phyloP scores from a whole-genome alignment of 2,888 invertebrate genomes.

The Drosophila emarginata region DNA sequence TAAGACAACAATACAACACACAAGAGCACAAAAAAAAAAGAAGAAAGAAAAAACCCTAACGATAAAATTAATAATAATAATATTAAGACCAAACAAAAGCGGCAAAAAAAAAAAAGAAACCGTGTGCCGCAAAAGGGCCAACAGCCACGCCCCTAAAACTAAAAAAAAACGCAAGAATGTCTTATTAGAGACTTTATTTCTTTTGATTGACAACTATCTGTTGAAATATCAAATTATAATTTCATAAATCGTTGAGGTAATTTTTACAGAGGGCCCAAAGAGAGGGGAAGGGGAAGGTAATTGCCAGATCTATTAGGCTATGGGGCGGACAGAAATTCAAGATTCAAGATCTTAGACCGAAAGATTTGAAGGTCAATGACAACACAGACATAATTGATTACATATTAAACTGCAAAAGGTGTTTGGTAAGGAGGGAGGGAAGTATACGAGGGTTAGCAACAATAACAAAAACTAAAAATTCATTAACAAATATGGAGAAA shows the following conservation, averaged over 20 bases:
- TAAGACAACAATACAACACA: slow-evolving; percentile 21
- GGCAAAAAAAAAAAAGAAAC: slow-evolving; percentile 18
- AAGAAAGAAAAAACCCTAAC: slow-evolving; percentile 43
- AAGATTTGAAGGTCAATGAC: slow-evolving; percentile 75
- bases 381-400: slow-evolving; percentile 66
- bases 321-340: slow-evolving; percentile 45
- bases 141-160: slow-evolving; percentile 29
- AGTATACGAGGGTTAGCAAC: neutral
- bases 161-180: neutral
- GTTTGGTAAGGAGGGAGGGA: too few relatives aligned
- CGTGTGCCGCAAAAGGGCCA: slow-evolving; percentile 51
- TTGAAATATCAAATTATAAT: slow-evolving; percentile 78
- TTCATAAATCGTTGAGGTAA: slow-evolving; percentile 60
- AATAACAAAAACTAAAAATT: slow-evolving; percentile 26
- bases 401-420: slow-evolving; percentile 56
- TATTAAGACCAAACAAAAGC: slow-evolving; percentile 39
- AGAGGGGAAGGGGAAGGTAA: slow-evolving; percentile 46
- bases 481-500: slow-evolving; percentile 54
- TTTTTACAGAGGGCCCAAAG: slow-evolving; percentile 53
- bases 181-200: slow-evolving; percentile 32
- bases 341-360: slow-evolving; percentile 42
- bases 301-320: slow-evolving; percentile 71
- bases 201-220: slow-evolving; percentile 75
- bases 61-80: slow-evolving; percentile 49
- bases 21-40: slow-evolving; percentile 10